Evolutionary conservation across 2,113 vertebrate species (phyloP).

Genomic region (Anarrhichthys ocellatus): DNA sequence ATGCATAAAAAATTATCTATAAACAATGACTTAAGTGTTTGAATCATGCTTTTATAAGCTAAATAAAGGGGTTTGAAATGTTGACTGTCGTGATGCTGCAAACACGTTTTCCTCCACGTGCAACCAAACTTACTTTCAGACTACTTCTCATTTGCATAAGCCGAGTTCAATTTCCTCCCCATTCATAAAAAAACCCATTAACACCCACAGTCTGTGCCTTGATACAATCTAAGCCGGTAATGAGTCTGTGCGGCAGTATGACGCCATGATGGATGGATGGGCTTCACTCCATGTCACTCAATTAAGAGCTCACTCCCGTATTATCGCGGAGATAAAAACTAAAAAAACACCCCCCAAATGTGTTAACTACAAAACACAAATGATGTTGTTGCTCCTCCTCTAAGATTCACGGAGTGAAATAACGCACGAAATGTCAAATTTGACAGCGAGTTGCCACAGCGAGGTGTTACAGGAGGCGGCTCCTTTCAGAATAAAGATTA

Average conservation of each 20-base stretch:
- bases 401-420: constrained; percentile 10
- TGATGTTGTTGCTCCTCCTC: neutral
- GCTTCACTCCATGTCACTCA: constrained; percentile 30
- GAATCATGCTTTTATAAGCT: neutral
- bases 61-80: neutral
- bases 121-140: constrained; percentile 27
- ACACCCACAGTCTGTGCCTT: neutral
- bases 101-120: neutral
- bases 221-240: constrained; percentile 37
- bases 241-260: constrained; percentile 37
- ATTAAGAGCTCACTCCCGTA: constrained; percentile 43
- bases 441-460: constrained; percentile 2
- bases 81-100: neutral
- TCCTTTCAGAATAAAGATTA: constrained; percentile 15
- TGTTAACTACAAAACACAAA: constrained; percentile 10
- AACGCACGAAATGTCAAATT: constrained; percentile 37
- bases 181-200: constrained; percentile 1
- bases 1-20: neutral
- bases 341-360: neutral
- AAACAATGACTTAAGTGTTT: neutral
- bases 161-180: constrained; percentile 28
- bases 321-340: neutral
- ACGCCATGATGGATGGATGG: constrained; percentile 48
- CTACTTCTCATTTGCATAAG: constrained; percentile 52
- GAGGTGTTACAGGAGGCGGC: neutral